Conservation (phyloP, 37 sponge, comb jelly and placozoan species). For the Geodia barretti region DNA sequence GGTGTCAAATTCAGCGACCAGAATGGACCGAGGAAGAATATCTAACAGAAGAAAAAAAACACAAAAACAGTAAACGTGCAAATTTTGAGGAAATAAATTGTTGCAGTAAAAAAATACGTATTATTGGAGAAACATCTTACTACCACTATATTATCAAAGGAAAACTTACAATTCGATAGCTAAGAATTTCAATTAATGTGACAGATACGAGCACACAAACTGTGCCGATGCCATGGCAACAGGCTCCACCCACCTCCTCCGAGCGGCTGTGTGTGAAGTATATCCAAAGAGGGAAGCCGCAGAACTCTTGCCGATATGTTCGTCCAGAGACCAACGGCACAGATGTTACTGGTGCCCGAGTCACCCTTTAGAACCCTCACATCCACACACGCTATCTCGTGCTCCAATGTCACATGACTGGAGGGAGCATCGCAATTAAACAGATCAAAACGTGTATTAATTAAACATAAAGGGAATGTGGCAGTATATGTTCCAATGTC, state of each 20-base stretch:
- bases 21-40: slow-evolving; percentile 81
- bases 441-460: neutral
- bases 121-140: no score
- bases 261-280: slow-evolving; percentile 53
- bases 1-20: slow-evolving; percentile 70
- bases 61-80: neutral
- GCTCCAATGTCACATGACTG: slow-evolving; percentile 56
- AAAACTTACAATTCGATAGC: neutral
- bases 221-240: neutral
- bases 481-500: neutral
- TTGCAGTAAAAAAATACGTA: no score
- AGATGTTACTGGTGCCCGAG: slow-evolving; percentile 33
- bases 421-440: neutral
- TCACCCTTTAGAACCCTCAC: slow-evolving; percentile 63
- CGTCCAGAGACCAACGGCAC: slow-evolving; percentile 93
- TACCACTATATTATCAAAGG: no score
- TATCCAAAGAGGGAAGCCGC: slow-evolving; percentile 69
- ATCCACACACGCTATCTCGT: slow-evolving; percentile 95
- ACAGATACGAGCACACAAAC: no score
- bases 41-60: slow-evolving; percentile 34
- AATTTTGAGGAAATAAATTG: no score
- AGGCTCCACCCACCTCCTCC: slow-evolving; percentile 79
- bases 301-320: slow-evolving; percentile 81
- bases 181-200: neutral
- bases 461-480: no score